Evolutionary conservation across 2,888 invertebrate genomes (phyloP), one percentile per base, ranked within the genome.

Genomic region (Drosophila austrosaltans): DNA sequence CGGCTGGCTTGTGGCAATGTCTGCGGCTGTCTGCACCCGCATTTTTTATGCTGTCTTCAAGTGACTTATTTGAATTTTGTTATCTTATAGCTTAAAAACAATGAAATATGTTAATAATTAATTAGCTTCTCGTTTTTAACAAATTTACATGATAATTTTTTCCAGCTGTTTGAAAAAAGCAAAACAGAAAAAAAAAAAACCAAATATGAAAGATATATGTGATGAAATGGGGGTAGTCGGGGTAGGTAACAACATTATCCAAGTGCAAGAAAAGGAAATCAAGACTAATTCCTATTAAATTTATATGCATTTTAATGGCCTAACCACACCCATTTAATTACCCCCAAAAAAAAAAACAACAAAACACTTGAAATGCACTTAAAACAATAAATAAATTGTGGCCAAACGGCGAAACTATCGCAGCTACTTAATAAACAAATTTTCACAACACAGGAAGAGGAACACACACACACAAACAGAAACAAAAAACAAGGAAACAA

Each of bases 351-450:
- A 16, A 16, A 16, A 16, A 16, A 16, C 16, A 57, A 72, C 60
- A 73, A 48, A 61, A 57, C 73, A 73, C 77, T 85, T 74, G 80
- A 77, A 82, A 82, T 79, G 71, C 83, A 82, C 82, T 82, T 73
- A 87, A 81, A 76, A 75, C 79, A 72, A 87, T 86, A 87, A 86
- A 88, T 87, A 81, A 83, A 77, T 75, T 74, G 74, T 58, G 63
- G 64, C 69, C 48, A 48, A 62, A 61, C 54, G 63, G 62, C 64
- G 69, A 84, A 90, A 88, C 87, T 90, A 83, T 87, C 74, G 77
- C 76, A 69, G 80, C 77, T 81, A 73, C 87, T 90, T 89, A 90
- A 90, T 90, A 90, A 90, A 90, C 90, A 90, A 90, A 90, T 90
- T 90, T 89, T 85, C 90, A 88, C 89, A 90, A 89, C 65, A 73